Base-by-base conservation (phyloP, 2,113 vertebrate species). In the Phaethon lepturus region DNA sequence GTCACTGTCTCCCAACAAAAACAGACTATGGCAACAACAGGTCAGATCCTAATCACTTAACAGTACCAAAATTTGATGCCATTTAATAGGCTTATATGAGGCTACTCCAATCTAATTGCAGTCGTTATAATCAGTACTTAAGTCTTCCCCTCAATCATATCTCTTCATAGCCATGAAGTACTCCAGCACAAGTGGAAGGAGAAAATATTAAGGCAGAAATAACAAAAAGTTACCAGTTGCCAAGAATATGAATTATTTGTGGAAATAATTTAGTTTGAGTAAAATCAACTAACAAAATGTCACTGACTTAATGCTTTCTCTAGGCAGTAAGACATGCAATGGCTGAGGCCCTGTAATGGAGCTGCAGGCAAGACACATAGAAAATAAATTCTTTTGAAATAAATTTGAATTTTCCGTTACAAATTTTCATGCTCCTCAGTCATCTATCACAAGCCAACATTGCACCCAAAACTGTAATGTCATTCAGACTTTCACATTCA, bases 361-460 rank as follows among this genome's bases (percentile, higher is more conserved):
- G 31, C 17, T 87, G 45, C 44, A 94, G 29, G 62, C 26, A 78
- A 68, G 62, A 82, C 11, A 10, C 17, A 78, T 25, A 69, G 78
- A 79, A 90, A 79, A 71, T 1, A 93, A 66, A 86, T 29, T 42
- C 18, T 75, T 88, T 66, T 97, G 9, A 96, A 98, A 96, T 93
- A 96, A 10, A 89, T 31, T 78, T 74, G 62, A 72, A 62, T 45
- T 73, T 79, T 96, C 94, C 82, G 66, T 95, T 91, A 78, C 15
- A 62, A 96, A 94, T 96, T 83, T 96, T 96, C 63, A 64, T 92
- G 31, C 24, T 97, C 66, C 47, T 96, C 77, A 55, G 55, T 76
- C 53, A 96, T 95, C 82, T 83, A 90, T 95, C 92, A 97, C 44
- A 73, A 91, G 26, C 56, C 95, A 40, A 82, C 93, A 96, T 74